Base-by-base conservation (phyloP, 2,888 invertebrate species). In the Arge pagana region DNA sequence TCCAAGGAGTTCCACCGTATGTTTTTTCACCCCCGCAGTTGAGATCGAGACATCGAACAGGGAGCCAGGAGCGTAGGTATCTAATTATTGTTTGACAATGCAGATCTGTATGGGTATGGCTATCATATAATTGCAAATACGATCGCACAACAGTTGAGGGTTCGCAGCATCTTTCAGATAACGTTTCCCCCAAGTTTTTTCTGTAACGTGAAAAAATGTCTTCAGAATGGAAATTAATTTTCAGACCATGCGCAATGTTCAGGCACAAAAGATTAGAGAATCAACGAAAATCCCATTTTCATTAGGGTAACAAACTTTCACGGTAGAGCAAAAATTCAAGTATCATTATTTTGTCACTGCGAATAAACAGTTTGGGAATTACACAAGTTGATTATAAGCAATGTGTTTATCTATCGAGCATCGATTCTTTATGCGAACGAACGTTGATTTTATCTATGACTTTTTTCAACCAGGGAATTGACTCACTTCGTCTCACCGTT, bases 11-110 rank as follows among this genome's bases (percentile, higher is more conserved):
- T 28, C 64, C 68, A 18, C 58, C 61, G 16, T 71, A 60, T 28
- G 60, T 69, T 15, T 72, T 72, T 56, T 72, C 73, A 45, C 63
- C 70, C 5, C 71, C 72, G 3, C 62, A 67, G 16, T 65, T 62
- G 24, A 64, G 65, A 55, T 67, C 68, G 4, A 63, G 57, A 36
- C 55, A 49, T 11, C 42, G 26, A 11, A 26, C 50, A 31, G 11
- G 59, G 15, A 56, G 57, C 23, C 61, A 60, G 52, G 63, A 57
- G 61, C 66, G 67, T 70, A 68, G 63, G 70, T 70, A 63, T 55
- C 57, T 57, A 54, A 36, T 53, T 41, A 57, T 52, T 48, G 53
- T n/a, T 50, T 54, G 48, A 54, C 24, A 28, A 41, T 1, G 3
- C 50, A 48, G 28, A 35, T 41, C 13, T 41, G 36, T 13, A 11